phyloP scores from a whole-genome alignment of 2,888 invertebrate species.

The Heliconius hortense region DNA sequence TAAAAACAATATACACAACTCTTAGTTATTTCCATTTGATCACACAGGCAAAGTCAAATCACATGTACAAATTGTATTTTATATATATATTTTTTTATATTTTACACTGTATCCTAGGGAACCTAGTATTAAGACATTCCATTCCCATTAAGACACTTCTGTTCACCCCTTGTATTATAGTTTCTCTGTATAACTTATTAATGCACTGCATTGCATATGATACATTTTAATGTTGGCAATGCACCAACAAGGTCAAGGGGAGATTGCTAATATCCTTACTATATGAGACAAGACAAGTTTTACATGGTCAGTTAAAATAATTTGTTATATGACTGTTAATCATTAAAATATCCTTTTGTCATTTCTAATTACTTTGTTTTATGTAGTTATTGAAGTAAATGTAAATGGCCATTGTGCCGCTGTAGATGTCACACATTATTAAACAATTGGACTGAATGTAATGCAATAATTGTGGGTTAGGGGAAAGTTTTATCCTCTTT shows the following conservation, averaged over 20 bases:
- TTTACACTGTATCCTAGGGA: too few species aligned
- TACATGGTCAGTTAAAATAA: conserved; percentile 2
- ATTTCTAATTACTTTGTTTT: background rate
- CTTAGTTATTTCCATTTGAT: background rate
- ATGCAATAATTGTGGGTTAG: too few species aligned
- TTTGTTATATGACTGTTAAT: background rate
- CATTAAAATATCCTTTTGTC: conserved; percentile 2
- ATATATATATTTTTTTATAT: too few species aligned
- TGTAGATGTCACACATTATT: background rate
- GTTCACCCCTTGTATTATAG: background rate
- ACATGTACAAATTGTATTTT: background rate
- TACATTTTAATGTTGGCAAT: conserved; percentile 26
- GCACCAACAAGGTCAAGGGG: conserved; percentile 34
- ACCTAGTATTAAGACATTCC: too few species aligned
- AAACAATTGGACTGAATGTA: background rate
- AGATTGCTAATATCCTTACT: conserved; percentile 28
- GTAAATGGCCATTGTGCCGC: background rate
- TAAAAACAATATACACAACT: background rate
- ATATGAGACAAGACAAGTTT: conserved; percentile 22
- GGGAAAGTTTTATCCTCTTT: too few species aligned
- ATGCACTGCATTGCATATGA: conserved; percentile 24
- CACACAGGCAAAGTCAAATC: background rate
- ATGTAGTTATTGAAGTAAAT: background rate
- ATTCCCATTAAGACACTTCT: too few species aligned
- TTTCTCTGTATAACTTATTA: background rate